These are phyloP conservation scores for Bungarus multicinctus DNA, from an alignment of 2,113 vertebrate species.

Conservation along the genomic window DNA sequence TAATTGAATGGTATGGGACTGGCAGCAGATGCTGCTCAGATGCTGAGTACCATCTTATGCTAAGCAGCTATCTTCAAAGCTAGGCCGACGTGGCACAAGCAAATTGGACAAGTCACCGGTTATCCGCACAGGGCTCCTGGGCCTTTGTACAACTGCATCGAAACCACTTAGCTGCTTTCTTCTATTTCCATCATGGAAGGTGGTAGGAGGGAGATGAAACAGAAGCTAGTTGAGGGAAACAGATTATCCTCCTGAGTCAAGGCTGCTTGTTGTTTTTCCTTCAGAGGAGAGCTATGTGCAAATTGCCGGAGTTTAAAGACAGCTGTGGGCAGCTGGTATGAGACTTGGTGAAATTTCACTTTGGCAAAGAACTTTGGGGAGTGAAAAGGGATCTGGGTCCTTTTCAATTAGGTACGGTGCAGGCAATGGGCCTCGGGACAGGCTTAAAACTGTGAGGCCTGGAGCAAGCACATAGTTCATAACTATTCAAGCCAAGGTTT, in stretches of 20 bases:
- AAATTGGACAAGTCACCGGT: slow-evolving; percentile 32
- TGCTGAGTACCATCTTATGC: slow-evolving; percentile 13
- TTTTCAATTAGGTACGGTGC: not conserved
- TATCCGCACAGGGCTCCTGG: not conserved
- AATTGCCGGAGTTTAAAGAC: not conserved
- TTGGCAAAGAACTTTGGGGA: slow-evolving; percentile 3
- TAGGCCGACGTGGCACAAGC: not conserved
- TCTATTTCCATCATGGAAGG: slow-evolving; percentile 20
- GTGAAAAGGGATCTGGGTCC: not conserved
- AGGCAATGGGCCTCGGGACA: not conserved
- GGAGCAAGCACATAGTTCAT: not conserved
- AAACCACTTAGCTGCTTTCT: slow-evolving; percentile 27
- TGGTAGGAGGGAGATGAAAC: slow-evolving; percentile 34
- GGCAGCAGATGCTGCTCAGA: slow-evolving; percentile 29
- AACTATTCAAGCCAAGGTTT: not conserved
- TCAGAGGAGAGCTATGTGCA: not conserved
- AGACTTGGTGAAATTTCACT: slow-evolving; percentile 16
- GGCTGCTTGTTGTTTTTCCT: slow-evolving; percentile 3
- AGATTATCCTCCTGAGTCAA: not conserved
- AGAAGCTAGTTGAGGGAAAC: not conserved
- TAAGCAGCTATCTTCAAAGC: slow-evolving; percentile 35
- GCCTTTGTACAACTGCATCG: slow-evolving; percentile 12
- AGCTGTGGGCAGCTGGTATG: slow-evolving; percentile 15
- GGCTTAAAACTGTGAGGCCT: not conserved
- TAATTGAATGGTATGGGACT: slow-evolving; percentile 33